Conservation (phyloP, 2,797 vertebrate genomes). For the Ptychadena robeensis region DNA sequence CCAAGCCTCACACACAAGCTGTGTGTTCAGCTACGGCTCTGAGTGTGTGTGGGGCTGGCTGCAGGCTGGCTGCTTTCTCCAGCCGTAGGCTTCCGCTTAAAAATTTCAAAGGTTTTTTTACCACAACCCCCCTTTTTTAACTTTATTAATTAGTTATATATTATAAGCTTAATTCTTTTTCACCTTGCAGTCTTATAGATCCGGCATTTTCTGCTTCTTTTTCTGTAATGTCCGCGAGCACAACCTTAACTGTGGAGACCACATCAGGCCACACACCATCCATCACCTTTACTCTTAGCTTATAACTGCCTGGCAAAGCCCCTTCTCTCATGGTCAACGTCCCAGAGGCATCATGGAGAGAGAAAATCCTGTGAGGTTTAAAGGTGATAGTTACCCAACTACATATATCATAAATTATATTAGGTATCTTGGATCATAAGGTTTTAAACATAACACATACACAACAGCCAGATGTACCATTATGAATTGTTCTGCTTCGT, state of each 20-base stretch:
- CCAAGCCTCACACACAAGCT: too few relatives aligned
- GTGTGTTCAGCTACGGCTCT: too few relatives aligned
- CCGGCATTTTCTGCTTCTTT: constrained; percentile 79
- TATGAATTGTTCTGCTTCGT: too few relatives aligned
- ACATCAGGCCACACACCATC: constrained; percentile 88
- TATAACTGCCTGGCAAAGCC: constrained; percentile 79
- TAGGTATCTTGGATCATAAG: too few relatives aligned
- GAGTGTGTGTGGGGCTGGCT: too few relatives aligned
- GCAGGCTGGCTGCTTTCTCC: too few relatives aligned
- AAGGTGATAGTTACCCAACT: not conserved
- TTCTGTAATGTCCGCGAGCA: constrained; percentile 79
- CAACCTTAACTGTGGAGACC: constrained; percentile 80
- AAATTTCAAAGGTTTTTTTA: too few relatives aligned
- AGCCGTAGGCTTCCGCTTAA: too few relatives aligned
- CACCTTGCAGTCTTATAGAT: constrained; percentile 83
- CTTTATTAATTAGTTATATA: too few relatives aligned
- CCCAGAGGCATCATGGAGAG: constrained; percentile 84
- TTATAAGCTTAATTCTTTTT: constrained; percentile 59
- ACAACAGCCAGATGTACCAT: too few relatives aligned
- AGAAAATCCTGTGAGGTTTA: constrained; percentile 78
- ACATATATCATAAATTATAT: not conserved
- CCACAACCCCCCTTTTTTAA: too few relatives aligned
- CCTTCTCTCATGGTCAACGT: constrained; percentile 82
- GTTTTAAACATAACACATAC: too few relatives aligned
- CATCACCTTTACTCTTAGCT: constrained; percentile 81